These are phyloP conservation scores for Nothobranchius furzeri DNA, from an alignment of 2,113 vertebrate genomes.

Conservation along the genomic window DNA sequence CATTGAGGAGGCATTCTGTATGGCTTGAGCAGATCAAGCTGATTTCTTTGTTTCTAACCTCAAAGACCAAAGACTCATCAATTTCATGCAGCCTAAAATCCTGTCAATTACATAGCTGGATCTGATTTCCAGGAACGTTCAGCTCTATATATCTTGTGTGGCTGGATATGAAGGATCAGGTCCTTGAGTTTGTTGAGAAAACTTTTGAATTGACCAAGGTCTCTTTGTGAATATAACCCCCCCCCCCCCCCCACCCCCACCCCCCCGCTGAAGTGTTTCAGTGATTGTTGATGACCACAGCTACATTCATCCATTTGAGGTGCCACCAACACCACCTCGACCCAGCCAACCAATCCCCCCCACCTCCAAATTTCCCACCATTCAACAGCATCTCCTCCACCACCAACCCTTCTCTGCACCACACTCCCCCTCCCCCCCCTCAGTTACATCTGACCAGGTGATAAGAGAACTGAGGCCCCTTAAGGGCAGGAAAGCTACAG, in stretches of 20 bases:
- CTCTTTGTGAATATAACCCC: conserved; percentile 28
- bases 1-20: conserved; percentile 52
- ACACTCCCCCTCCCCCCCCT: too few relatives aligned
- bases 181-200: conserved; percentile 40
- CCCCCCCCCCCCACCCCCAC: conserved; percentile 31
- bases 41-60: conserved; percentile 35
- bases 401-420: too few relatives aligned
- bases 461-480: too few relatives aligned
- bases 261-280: conserved; percentile 7
- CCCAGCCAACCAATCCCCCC: too few relatives aligned
- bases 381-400: too few relatives aligned
- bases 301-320: too few relatives aligned
- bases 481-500: too few relatives aligned
- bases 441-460: too few relatives aligned
- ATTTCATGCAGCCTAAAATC: conserved; percentile 47
- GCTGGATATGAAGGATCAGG: conserved; percentile 35
- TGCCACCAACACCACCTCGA: too few relatives aligned
- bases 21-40: conserved; percentile 43
- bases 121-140: conserved; percentile 45
- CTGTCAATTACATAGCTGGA: conserved; percentile 20
- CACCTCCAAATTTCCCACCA: too few relatives aligned
- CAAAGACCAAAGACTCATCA: conserved; percentile 36
- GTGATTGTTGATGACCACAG: background rate
- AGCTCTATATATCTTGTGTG: conserved; percentile 47
- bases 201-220: background rate